Conservation (phyloP, 2,888 invertebrate species). For the Stenolophus ochropezus region DNA sequence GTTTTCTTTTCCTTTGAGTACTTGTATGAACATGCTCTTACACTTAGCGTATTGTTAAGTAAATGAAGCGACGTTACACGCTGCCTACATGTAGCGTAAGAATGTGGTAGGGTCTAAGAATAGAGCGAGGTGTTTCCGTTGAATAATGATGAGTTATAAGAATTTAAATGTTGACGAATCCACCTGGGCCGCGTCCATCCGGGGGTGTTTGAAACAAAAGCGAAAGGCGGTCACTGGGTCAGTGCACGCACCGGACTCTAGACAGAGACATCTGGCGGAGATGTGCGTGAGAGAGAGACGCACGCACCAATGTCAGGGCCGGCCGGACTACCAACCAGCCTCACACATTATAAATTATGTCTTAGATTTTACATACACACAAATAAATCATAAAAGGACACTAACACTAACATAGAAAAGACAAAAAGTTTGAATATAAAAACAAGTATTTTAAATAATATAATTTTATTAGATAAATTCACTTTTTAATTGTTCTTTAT, state of each 20-base stretch:
- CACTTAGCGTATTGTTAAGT: neutral
- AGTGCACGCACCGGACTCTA: constrained; percentile 38
- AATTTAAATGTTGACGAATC: neutral
- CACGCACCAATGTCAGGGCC: neutral
- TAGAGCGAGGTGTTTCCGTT: neutral
- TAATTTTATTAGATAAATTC: too few relatives aligned
- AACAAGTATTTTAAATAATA: too few relatives aligned
- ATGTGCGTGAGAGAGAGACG: neutral
- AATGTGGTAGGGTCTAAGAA: neutral
- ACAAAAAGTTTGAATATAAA: too few relatives aligned
- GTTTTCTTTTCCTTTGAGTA: too few relatives aligned
- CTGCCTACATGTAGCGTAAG: neutral
- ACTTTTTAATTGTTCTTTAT: too few relatives aligned
- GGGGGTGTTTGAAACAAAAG: constrained; percentile 60
- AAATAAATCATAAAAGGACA: too few relatives aligned
- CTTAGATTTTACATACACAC: too few relatives aligned
- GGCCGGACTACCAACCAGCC: too few relatives aligned
- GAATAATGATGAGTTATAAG: neutral
- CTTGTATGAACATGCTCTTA: neutral
- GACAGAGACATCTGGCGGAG: constrained; percentile 26
- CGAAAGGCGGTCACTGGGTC: constrained; percentile 62
- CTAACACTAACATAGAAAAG: too few relatives aligned
- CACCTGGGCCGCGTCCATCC: constrained; percentile 10
- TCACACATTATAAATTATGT: too few relatives aligned
- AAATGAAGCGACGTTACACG: too few relatives aligned